phyloP scores from a whole-genome alignment of 2,888 invertebrate species.

The Pachymerium ferrugineum region DNA sequence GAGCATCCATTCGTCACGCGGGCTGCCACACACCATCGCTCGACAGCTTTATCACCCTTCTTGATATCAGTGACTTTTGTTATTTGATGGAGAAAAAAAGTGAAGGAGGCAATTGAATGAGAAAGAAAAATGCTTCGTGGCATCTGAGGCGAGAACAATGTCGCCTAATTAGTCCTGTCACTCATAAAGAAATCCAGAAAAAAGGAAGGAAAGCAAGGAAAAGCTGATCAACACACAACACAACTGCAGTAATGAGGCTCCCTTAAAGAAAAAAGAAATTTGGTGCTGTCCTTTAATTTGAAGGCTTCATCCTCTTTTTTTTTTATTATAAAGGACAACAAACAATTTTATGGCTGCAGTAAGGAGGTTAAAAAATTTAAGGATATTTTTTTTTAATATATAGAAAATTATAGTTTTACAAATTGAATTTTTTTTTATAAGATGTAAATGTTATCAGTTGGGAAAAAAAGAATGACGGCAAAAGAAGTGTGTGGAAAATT shows the following conservation, averaged over 20 bases:
- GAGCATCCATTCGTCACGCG: constrained; percentile 19
- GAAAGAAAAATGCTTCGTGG: constrained; percentile 14
- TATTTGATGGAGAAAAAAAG: constrained; percentile 20
- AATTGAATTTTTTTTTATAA: too few species aligned
- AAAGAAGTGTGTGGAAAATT: neutral
- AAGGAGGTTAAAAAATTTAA: too few species aligned
- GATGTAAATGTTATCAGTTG: too few species aligned
- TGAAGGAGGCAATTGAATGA: constrained; percentile 13
- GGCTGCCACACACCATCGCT: constrained; percentile 17
- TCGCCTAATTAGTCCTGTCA: constrained; percentile 10
- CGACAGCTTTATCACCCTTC: constrained; percentile 14
- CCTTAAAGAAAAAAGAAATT: neutral
- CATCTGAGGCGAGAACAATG: constrained; percentile 21
- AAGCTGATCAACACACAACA: neutral
- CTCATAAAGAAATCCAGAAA: neutral
- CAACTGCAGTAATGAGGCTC: neutral
- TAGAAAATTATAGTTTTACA: neutral
- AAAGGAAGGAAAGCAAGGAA: neutral
- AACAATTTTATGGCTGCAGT: too few species aligned
- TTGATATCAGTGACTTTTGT: constrained; percentile 21
- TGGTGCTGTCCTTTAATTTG: neutral
- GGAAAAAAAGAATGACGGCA: too few species aligned
- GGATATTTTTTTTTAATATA: neutral
- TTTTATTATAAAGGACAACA: neutral
- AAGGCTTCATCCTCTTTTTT: neutral